phyloP scores from a whole-genome alignment of 64 coral and sea anemone genomes.

The Platygyra sinensis region DNA sequence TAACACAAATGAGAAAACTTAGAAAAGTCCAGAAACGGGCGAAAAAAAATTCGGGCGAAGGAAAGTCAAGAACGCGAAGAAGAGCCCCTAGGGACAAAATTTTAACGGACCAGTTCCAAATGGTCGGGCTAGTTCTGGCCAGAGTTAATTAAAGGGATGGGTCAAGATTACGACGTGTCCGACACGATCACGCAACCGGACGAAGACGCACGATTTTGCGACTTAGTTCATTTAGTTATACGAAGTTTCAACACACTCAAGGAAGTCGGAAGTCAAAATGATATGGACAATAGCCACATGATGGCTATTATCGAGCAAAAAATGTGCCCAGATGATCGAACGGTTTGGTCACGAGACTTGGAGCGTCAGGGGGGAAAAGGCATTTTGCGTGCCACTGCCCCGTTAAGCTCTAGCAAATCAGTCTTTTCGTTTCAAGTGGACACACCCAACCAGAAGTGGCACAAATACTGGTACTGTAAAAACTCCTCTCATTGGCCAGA shows the following conservation, averaged over 20 bases:
- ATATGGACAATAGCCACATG: constrained; percentile 63
- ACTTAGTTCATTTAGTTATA: constrained; percentile 32
- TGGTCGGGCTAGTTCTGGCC: no score
- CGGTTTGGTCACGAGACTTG: constrained; percentile 57
- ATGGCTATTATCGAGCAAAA: constrained; percentile 60
- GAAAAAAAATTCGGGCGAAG: no score
- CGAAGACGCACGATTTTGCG: neutral
- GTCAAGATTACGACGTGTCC: constrained; percentile 15
- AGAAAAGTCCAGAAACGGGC: no score
- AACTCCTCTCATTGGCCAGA: constrained; percentile 46
- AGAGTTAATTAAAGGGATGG: constrained; percentile 50
- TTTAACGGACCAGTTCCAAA: no score
- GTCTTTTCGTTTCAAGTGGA: neutral
- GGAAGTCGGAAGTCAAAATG: neutral
- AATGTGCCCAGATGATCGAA: constrained; percentile 50
- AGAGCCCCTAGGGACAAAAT: no score
- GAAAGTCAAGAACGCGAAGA: no score
- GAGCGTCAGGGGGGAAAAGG: constrained; percentile 27
- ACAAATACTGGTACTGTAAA: constrained; percentile 76
- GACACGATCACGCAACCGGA: neutral
- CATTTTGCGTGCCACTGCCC: constrained; percentile 62
- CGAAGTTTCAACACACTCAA: constrained; percentile 6
- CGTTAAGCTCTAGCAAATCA: neutral
- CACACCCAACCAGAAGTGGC: neutral
- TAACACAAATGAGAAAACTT: no score